phyloP scores from a whole-genome alignment of 1,140 invertebrate genomes.

The Cotesia vestalis region DNA sequence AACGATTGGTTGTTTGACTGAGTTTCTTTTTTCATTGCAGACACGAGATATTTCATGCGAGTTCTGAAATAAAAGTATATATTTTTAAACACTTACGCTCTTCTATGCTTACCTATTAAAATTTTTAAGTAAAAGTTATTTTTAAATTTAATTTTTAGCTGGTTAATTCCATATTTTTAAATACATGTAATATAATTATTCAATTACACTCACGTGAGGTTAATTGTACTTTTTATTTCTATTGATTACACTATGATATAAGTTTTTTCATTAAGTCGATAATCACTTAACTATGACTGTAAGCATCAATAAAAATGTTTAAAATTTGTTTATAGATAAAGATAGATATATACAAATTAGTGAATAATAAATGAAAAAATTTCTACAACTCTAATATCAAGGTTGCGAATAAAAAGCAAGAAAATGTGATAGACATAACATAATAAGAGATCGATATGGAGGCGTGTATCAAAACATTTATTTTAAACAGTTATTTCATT shows the following conservation, averaged over 20 bases:
- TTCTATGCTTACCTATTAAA: neutral
- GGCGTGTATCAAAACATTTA: slow-evolving; percentile 17
- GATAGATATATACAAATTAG: neutral
- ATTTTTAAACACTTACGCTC: slow-evolving; percentile 34
- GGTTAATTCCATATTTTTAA: neutral
- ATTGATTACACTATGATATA: neutral
- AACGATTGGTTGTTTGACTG: neutral
- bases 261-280: slow-evolving; percentile 2
- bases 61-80: slow-evolving; percentile 36
- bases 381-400: neutral
- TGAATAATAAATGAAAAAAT: slow-evolving; percentile 4
- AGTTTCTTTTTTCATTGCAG: neutral
- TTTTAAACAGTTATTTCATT: neutral
- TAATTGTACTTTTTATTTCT: neutral
- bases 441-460: slow-evolving; percentile 18
- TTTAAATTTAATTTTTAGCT: neutral
- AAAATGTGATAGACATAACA: neutral
- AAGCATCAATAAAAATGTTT: neutral
- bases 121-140: slow-evolving; percentile 4
- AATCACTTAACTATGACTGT: neutral
- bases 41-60: slow-evolving; percentile 27
- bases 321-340: neutral
- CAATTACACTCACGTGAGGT: neutral
- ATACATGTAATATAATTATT: neutral
- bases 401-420: neutral